Percentiles rank a stretch among this genome's conserved stretches.
Conservation (phyloP, 2,888 invertebrate species). For the Cosmopolites sordidus region DNA sequence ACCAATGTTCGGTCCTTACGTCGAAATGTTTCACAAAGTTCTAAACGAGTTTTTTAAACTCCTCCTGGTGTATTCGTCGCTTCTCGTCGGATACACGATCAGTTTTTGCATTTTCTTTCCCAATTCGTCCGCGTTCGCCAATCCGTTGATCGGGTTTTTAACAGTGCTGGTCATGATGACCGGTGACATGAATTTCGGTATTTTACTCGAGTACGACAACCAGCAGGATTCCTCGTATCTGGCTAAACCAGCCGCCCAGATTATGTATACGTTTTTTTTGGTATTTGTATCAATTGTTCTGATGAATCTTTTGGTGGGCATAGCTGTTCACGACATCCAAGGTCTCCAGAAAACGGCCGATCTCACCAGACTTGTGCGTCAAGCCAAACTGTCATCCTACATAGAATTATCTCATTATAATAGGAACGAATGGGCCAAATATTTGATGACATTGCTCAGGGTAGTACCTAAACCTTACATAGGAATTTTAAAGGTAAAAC, state of each 20-base stretch:
- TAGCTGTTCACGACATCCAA: conserved; percentile 84
- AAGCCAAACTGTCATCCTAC: conserved; percentile 80
- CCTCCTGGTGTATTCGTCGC: conserved; percentile 77
- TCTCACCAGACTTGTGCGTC: conserved; percentile 74
- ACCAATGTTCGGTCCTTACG: conserved; percentile 83
- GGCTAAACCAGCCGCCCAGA: conserved; percentile 73
- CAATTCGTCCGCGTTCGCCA: conserved; percentile 73
- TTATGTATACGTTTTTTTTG: conserved; percentile 74
- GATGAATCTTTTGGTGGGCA: conserved; percentile 82
- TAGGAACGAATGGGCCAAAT: conserved; percentile 71
- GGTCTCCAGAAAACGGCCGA: conserved; percentile 82
- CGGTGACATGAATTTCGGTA: conserved; percentile 74
- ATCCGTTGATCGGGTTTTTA: conserved; percentile 79
- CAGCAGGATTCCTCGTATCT: conserved; percentile 66
- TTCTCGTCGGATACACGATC: conserved; percentile 79
- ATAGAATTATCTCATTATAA: conserved; percentile 78
- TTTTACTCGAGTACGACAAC: conserved; percentile 69
- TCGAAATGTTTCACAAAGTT: conserved; percentile 86
- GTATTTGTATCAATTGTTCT: conserved; percentile 80
- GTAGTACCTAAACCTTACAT: conserved; percentile 78
- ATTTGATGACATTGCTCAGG: conserved; percentile 67
- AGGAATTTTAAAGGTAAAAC: conserved; percentile 77
- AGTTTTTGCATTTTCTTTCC: conserved; percentile 87
- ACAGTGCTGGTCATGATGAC: conserved; percentile 87
- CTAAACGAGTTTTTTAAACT: conserved; percentile 82